Evolutionary conservation across 1,140 invertebrate genomes (phyloP), one percentile per base, ranked within the genome.

Genomic region (Aphaenogaster rudis): DNA sequence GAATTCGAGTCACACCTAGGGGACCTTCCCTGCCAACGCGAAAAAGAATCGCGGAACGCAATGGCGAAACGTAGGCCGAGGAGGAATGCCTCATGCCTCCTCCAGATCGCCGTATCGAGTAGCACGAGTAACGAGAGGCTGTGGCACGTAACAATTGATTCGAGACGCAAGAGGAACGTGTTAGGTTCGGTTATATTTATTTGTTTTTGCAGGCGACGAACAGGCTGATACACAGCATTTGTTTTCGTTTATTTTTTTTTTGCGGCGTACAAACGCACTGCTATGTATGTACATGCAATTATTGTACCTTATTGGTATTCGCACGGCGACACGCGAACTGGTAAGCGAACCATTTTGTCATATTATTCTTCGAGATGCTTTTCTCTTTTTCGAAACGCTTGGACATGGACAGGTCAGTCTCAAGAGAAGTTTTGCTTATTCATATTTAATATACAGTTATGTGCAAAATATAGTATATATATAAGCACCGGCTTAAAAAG

Each of bases 1-100:
- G 90, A 91, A 91, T 91, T 91, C 85, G 85, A 91, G 90, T 91
- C 90, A 89, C 90, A 91, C 90, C 90, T 91, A 89, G 90, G 48
- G 86, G 79, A 91, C 86, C 84, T 88, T 88, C 67, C 72, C 77
- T 88, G 33, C 39, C 33, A 36, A 48, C 21, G 57, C 39, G 33
- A 69, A 77, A 88, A 69, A 67, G 76, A 88, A 88, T 86, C 39
- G 39, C 11, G 50, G 50, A 77, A 39, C 69, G 64, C 64, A 82
- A 78, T 59, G 81, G 33, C 59, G 86, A 82, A 45, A 81, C 79
- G 85, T 91, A 57, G 80, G 87, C 85, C 59, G 66, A 42, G 67
- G 28, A 28, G 33, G 80, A 88, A 77, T 61, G 52, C n/a, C 52
- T 82, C 78, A 61, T 63, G 54, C 39, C 69, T 84, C 86, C 82